Evolutionary conservation across 2,888 invertebrate genomes (phyloP).

Genomic region (Phyllotreta cruciferae): DNA sequence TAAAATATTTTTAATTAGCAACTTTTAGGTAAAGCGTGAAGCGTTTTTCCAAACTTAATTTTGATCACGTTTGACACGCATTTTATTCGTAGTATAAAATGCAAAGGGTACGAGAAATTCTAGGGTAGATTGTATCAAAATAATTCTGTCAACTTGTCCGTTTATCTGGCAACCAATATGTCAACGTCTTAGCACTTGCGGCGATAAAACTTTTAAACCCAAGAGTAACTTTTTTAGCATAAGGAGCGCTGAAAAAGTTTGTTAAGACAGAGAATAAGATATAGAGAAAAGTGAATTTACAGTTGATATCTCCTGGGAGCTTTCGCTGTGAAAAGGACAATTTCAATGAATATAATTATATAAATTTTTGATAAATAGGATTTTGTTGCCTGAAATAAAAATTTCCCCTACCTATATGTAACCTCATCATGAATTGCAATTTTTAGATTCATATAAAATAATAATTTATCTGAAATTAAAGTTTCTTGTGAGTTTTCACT

Average conservation of each 20-base stretch:
- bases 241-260: slow-evolving; percentile 17
- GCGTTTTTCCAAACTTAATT: too few species aligned
- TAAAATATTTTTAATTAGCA: too few species aligned
- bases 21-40: too few species aligned
- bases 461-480: too few species aligned
- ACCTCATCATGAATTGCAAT: too few species aligned
- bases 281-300: slow-evolving; percentile 16
- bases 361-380: too few species aligned
- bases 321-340: not conserved
- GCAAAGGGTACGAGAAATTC: not conserved
- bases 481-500: too few species aligned
- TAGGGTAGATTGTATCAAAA: slow-evolving; percentile 16
- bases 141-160: slow-evolving; percentile 19
- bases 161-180: slow-evolving; percentile 20
- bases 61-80: too few species aligned
- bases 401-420: too few species aligned
- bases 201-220: slow-evolving; percentile 18
- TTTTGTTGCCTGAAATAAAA: too few species aligned
- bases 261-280: slow-evolving; percentile 13
- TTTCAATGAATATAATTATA: slow-evolving; percentile 16
- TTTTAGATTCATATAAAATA: too few species aligned
- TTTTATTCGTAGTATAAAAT: too few species aligned
- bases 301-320: slow-evolving; percentile 8
- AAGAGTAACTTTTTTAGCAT: slow-evolving; percentile 13
- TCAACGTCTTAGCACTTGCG: slow-evolving; percentile 15